Conservation (phyloP, 2,797 vertebrate genomes). For the Falco biarmicus region DNA sequence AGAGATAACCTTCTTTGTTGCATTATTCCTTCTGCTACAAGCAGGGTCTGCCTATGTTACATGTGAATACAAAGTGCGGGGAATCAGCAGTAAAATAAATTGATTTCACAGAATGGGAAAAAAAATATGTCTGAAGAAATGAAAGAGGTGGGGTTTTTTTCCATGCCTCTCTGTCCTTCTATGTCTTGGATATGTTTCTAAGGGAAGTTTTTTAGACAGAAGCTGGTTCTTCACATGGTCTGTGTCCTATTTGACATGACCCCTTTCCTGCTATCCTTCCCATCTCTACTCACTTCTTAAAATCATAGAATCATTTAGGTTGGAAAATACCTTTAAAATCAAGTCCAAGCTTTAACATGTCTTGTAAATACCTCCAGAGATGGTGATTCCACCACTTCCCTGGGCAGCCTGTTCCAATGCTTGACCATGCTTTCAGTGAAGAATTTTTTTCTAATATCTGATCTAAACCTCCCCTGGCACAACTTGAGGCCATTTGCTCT, state of each 20-base stretch:
- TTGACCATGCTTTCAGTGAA: no score
- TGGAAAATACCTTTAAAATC: no score
- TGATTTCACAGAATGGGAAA: not conserved
- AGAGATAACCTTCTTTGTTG: not conserved
- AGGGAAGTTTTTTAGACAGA: not conserved
- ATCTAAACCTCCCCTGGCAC: no score
- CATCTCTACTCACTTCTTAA: not conserved
- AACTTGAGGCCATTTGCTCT: no score
- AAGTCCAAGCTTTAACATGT: no score
- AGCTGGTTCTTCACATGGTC: not conserved
- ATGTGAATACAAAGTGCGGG: not conserved
- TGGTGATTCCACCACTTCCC: no score
- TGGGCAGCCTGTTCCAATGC: no score
- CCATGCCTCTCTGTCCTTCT: not conserved
- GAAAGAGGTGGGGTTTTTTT: fast-evolving
- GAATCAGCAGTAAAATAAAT: not conserved
- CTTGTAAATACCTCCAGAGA: no score
- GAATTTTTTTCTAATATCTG: no score
- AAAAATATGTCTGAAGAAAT: not conserved
- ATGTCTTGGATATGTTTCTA: not conserved
- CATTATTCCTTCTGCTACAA: not conserved
- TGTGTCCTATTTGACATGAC: not conserved
- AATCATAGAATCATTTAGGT: not conserved
- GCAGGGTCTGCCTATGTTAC: not conserved
- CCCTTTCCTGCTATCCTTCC: not conserved